Base-by-base conservation (phyloP, 2,797 vertebrate species). In the Phoxinus dragarum region DNA sequence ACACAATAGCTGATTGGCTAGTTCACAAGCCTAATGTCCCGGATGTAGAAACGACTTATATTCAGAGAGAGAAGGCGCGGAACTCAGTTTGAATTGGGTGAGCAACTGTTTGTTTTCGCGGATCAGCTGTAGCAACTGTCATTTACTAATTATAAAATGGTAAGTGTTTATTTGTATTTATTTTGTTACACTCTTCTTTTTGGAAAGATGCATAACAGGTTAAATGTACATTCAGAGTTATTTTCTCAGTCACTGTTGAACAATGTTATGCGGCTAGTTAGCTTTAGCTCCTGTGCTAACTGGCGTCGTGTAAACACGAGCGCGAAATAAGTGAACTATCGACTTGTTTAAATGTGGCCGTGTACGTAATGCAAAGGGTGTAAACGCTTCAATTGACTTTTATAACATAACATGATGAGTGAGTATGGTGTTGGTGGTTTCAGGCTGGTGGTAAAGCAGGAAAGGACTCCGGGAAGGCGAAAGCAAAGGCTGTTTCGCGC, bases 371-470 rank as follows among this genome's bases (percentile, higher is more conserved):
- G 3, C 17, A 19, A 42, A 19, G 0, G n/a, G 5, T 6, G 1
- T 31, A 56, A 14, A 31, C 2, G 56, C 49, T 3, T 12, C 3
- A 17, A 16, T 2, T 38, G 19, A 2, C 7, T 2, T 3, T 4
- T 47, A 8, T 31, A 38, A 17, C 34, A 16, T 3, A 38, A 17
- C 34, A 16, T 3, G 1, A 5, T 56, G 6, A 10, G 16, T 54
- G 1, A 21, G 10, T 56, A 17, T 66, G 2, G 19, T 23, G 59
- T 40, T 75, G 16, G 19, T 49, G 14, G 86, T 19, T 82, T 0
- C 90, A 98, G 98, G 97, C 97, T 94, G 98, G 97, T 75, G 97
- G 98, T 1, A 99, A 99, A 92, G 97, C 97, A 82, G 98, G 98
- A 0, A 99, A 99, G 86, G 98, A 98, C 93, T 98, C 97, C 21